A percentile compares a stretch with the other conserved stretches of the same genome.
Evolutionary conservation across 2,888 invertebrate species (phyloP).

Genomic region (Lasioglossum pauxillum): DNA sequence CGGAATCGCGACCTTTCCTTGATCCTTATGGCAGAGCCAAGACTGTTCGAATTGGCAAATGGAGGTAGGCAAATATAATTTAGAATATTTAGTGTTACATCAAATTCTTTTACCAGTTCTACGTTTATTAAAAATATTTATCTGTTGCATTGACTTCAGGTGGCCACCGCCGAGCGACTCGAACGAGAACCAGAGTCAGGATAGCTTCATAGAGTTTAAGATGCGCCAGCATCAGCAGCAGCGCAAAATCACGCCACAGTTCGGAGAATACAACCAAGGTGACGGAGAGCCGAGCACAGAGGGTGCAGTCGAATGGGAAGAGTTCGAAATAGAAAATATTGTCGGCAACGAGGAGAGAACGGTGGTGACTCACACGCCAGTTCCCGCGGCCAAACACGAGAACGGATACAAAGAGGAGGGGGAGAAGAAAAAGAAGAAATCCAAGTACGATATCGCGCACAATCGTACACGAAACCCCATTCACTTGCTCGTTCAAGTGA

Average conservation of each 20-base stretch:
- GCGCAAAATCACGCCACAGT: constrained; percentile 91
- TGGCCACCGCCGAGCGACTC: constrained; percentile 96
- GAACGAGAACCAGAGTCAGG: constrained; percentile 88
- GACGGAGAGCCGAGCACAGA: constrained; percentile 78
- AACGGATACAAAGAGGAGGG: constrained; percentile 81
- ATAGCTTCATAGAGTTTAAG: constrained; percentile 95
- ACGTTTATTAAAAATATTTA: neutral
- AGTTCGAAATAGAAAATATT: constrained; percentile 90
- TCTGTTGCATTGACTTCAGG: constrained; percentile 58
- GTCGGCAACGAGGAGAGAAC: constrained; percentile 78
- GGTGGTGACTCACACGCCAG: constrained; percentile 69
- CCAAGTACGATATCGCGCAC: constrained; percentile 75
- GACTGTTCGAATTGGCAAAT: constrained; percentile 97
- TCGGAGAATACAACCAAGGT: constrained; percentile 85
- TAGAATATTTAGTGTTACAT: neutral
- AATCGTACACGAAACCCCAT: neutral
- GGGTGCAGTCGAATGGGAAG: constrained; percentile 92
- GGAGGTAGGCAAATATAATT: constrained; percentile 86
- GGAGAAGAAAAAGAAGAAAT: constrained; percentile 82
- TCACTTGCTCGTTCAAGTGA: neutral
- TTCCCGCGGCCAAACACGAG: constrained; percentile 75
- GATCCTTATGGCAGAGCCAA: constrained; percentile 97
- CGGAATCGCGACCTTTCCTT: constrained; percentile 92
- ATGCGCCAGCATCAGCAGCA: constrained; percentile 90
- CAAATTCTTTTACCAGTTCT: neutral